Percentiles rank a stretch among this genome's conserved stretches.
Evolutionary conservation across 2,797 vertebrate genomes (phyloP).

Genomic region (Orestias chungarensis): DNA sequence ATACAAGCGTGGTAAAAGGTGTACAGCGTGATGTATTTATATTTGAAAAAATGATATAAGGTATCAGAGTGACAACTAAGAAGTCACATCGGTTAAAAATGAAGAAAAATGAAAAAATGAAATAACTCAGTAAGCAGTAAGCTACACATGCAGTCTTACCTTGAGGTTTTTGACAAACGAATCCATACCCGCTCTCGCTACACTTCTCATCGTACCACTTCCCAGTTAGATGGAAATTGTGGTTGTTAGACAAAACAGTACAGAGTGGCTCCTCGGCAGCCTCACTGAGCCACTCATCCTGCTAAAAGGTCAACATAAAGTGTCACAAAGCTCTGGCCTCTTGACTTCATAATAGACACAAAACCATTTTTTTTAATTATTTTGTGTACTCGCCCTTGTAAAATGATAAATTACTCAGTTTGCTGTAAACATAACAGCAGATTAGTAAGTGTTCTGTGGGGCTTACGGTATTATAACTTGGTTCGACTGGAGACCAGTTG

Average conservation of each 20-base stretch:
- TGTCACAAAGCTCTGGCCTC: background rate
- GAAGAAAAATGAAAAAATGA: background rate
- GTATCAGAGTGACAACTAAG: background rate
- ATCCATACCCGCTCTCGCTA: constrained; percentile 84
- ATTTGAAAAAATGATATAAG: background rate
- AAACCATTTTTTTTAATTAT: background rate
- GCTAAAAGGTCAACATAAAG: constrained; percentile 36
- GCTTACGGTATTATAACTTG: constrained; percentile 69
- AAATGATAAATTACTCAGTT: background rate
- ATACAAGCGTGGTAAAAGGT: background rate
- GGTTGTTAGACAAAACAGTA: constrained; percentile 87
- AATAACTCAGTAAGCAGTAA: too few species aligned
- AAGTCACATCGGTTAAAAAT: background rate
- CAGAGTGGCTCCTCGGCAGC: constrained; percentile 77
- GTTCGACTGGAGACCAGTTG: constrained; percentile 89
- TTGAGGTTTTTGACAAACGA: constrained; percentile 91
- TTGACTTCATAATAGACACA: background rate
- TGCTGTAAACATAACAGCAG: background rate
- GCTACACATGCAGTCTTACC: constrained; percentile 70
- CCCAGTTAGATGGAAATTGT: constrained; percentile 89
- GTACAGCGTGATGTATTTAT: background rate
- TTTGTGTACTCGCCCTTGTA: background rate
- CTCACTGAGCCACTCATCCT: constrained; percentile 63
- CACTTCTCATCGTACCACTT: constrained; percentile 94
- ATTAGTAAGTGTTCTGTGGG: too few species aligned